phyloP scores from a whole-genome alignment of 2,888 invertebrate species.

The Ectropis crepuscularia region DNA sequence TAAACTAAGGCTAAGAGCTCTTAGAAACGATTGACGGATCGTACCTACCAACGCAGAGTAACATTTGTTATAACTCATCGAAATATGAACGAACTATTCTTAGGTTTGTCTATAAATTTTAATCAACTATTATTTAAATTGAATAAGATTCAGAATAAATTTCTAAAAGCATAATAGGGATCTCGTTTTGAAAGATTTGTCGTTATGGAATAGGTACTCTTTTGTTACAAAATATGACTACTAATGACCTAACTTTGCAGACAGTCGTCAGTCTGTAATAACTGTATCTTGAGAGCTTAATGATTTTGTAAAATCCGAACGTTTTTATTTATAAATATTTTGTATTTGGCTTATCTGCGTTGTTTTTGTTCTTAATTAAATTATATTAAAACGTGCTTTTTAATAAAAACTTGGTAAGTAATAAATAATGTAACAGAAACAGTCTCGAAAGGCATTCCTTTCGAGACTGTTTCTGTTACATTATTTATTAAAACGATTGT shows the following conservation, averaged over 20 bases:
- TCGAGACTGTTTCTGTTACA: no score
- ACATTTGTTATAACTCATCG: neutral
- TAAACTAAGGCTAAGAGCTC: conserved; percentile 40
- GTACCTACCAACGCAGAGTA: neutral
- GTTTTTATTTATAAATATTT: neutral
- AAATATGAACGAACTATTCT: neutral
- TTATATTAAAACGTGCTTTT: no score
- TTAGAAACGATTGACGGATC: conserved; percentile 34
- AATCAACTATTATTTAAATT: neutral
- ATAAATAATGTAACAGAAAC: no score
- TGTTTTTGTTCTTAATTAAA: no score
- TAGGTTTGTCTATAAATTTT: neutral
- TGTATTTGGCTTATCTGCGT: no score
- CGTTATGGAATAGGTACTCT: neutral
- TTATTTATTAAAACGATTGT: no score
- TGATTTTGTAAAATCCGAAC: no score
- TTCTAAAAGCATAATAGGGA: neutral
- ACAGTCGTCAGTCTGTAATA: no score
- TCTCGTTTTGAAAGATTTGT: neutral
- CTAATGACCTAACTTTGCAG: conserved; percentile 2
- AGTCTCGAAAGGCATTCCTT: no score
- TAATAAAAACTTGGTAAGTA: no score
- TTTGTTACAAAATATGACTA: conserved; percentile 1
- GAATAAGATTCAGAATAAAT: neutral
- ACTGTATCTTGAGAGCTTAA: no score